Conservation (phyloP, 2,888 invertebrate genomes). For the Sarcophaga rosellei region DNA sequence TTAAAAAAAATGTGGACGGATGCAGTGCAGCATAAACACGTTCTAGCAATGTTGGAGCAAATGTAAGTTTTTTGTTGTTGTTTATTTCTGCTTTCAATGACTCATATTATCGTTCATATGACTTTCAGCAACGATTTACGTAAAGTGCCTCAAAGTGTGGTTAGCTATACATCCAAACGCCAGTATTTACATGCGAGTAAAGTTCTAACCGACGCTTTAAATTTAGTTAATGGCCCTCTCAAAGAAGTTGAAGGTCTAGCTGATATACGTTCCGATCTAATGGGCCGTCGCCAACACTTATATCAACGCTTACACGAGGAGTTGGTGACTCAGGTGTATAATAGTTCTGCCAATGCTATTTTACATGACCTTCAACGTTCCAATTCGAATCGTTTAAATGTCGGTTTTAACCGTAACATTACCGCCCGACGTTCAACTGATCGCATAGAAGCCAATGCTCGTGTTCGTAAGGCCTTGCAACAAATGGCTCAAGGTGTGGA, state of each 20-base stretch:
- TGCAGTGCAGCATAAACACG: slow-evolving; percentile 97
- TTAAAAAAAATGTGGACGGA: slow-evolving; percentile 96
- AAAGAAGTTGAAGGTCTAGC: slow-evolving; percentile 92
- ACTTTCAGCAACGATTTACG: slow-evolving; percentile 86
- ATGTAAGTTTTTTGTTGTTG: slow-evolving; percentile 82
- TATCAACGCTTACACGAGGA: slow-evolving; percentile 87
- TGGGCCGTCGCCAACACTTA: slow-evolving; percentile 84
- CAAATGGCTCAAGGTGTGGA: slow-evolving; percentile 82
- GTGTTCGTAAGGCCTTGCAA: slow-evolving; percentile 83
- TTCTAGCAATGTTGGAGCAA: slow-evolving; percentile 92
- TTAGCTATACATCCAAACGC: slow-evolving; percentile 86
- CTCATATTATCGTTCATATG: neutral
- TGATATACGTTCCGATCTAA: slow-evolving; percentile 89
- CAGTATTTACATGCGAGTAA: slow-evolving; percentile 94
- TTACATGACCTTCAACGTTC: slow-evolving; percentile 83
- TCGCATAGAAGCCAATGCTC: slow-evolving; percentile 82
- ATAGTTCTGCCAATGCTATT: slow-evolving; percentile 83
- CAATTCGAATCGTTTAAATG: slow-evolving; percentile 84
- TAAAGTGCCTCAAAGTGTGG: slow-evolving; percentile 87
- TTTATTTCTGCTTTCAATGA: slow-evolving; percentile 46
- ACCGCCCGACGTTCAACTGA: slow-evolving; percentile 84
- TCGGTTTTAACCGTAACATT: slow-evolving; percentile 84
- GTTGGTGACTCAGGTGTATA: slow-evolving; percentile 87
- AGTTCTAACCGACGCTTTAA: slow-evolving; percentile 87
- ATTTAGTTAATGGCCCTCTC: slow-evolving; percentile 87